Conservation (phyloP, 2,888 invertebrate species). For the Drosophila meridionalis region DNA sequence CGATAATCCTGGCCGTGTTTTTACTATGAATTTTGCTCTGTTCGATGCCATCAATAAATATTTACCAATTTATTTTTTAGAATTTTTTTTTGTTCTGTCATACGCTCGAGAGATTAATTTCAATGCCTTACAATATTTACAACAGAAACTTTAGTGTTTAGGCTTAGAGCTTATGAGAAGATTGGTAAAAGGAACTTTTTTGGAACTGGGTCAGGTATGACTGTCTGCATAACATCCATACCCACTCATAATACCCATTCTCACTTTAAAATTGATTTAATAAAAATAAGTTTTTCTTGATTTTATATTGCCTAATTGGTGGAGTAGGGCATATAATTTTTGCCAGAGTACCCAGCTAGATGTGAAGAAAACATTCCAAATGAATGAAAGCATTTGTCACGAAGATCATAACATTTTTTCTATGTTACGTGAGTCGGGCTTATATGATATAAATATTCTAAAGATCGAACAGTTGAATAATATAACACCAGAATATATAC, state of each 20-base stretch:
- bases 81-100: background rate
- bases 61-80: background rate
- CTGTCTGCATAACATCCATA: too few species aligned
- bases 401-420: background rate
- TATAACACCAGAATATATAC: background rate
- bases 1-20: background rate
- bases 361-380: background rate
- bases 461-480: too few species aligned
- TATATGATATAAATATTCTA: background rate
- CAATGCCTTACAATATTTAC: background rate
- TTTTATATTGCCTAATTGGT: too few species aligned
- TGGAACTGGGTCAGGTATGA: too few species aligned
- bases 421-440: background rate
- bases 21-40: constrained; percentile 31
- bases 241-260: too few species aligned
- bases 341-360: too few species aligned
- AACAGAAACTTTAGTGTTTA: too few species aligned
- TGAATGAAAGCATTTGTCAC: background rate
- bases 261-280: too few species aligned
- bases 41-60: constrained; percentile 16
- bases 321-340: too few species aligned
- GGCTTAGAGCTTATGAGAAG: too few species aligned
- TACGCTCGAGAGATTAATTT: background rate
- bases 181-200: too few species aligned
- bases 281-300: too few species aligned